phyloP scores from a whole-genome alignment of 2,888 invertebrate genomes.

The Drosophila mulleri region DNA sequence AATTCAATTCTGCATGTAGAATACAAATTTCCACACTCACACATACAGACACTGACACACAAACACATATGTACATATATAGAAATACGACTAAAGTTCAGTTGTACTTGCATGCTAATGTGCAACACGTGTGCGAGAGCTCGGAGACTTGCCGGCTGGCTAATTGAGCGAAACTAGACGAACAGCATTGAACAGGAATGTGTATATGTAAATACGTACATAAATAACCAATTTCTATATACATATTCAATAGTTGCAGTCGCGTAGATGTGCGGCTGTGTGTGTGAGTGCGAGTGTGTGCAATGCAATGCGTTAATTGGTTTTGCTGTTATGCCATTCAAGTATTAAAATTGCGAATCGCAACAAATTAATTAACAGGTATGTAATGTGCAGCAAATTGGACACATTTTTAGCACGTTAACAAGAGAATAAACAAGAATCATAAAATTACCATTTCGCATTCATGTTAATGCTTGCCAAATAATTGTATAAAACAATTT shows the following conservation, averaged over 20 bases:
- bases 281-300: slow-evolving; percentile 1
- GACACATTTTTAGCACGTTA: slow-evolving; percentile 40
- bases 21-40: slow-evolving; percentile 18
- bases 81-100: neutral
- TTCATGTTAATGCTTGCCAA: neutral
- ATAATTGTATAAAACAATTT: neutral
- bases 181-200: slow-evolving; percentile 12
- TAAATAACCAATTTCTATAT: neutral
- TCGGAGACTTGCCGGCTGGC: slow-evolving; percentile 24
- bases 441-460: neutral
- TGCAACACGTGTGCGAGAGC: slow-evolving; percentile 67
- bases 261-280: neutral
- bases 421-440: neutral
- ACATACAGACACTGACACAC: neutral
- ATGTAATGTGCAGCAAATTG: slow-evolving; percentile 43
- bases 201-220: neutral
- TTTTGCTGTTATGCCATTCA: slow-evolving; percentile 31
- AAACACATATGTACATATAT: neutral
- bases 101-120: slow-evolving; percentile 44
- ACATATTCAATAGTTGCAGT: slow-evolving; percentile 14
- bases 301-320: slow-evolving; percentile 38
- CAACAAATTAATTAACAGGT: slow-evolving; percentile 65
- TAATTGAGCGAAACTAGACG: slow-evolving; percentile 37
- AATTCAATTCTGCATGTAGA: slow-evolving; percentile 25
- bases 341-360: slow-evolving; percentile 57